These are phyloP conservation scores for Toxonevra muliebris DNA, from an alignment of 2,888 invertebrate genomes.

Conservation along the genomic window DNA sequence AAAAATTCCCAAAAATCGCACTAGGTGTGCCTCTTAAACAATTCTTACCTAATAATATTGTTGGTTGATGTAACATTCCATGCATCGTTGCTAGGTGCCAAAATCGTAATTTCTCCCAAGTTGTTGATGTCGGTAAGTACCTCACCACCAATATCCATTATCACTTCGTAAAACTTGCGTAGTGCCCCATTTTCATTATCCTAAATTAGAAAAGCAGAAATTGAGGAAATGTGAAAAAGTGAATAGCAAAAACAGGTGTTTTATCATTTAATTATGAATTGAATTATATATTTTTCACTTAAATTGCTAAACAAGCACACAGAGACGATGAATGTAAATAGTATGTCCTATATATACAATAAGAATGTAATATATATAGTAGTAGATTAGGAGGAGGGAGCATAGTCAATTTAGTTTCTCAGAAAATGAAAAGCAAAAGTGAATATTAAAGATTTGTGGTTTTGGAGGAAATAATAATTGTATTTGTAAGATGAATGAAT, in stretches of 20 bases:
- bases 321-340: too few relatives aligned
- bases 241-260: constrained; percentile 2
- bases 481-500: too few relatives aligned
- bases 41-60: constrained; percentile 70
- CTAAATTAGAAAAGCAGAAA: constrained; percentile 59
- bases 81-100: constrained; percentile 90
- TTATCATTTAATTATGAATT: neutral
- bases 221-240: neutral
- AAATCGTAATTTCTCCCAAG: constrained; percentile 81
- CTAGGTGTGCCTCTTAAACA: neutral
- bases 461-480: too few relatives aligned
- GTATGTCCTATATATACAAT: too few relatives aligned
- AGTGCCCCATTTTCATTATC: constrained; percentile 79
- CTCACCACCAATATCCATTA: constrained; percentile 79
- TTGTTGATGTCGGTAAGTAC: constrained; percentile 77
- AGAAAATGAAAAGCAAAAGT: too few relatives aligned
- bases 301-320: too few relatives aligned
- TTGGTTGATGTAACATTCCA: constrained; percentile 80
- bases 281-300: neutral
- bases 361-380: too few relatives aligned
- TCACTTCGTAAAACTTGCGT: constrained; percentile 83
- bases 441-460: too few relatives aligned
- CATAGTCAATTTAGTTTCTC: too few relatives aligned
- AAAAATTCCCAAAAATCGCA: neutral
- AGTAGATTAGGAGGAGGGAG: too few relatives aligned